Evolutionary conservation across 2,888 invertebrate species (phyloP).

Genomic region (Acheta domesticus): DNA sequence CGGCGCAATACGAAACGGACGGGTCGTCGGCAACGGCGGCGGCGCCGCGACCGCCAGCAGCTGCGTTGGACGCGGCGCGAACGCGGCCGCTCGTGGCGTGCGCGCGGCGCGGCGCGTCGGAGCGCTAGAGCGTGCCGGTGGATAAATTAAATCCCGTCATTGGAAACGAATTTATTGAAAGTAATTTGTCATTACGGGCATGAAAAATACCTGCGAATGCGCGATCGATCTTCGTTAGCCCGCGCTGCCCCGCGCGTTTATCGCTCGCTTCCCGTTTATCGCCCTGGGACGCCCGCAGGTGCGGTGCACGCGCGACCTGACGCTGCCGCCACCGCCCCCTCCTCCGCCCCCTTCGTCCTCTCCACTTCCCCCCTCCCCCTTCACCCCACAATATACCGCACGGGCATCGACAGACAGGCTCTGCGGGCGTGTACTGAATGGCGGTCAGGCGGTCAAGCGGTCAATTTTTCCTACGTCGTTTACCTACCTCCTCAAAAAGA

Average conservation of each 20-base stretch:
- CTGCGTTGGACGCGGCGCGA: background rate
- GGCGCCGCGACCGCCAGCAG: no score
- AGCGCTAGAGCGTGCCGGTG: background rate
- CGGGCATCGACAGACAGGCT: no score
- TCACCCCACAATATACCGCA: no score
- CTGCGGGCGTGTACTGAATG: no score
- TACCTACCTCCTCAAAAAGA: no score
- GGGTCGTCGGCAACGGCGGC: no score
- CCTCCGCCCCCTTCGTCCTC: no score
- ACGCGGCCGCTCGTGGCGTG: background rate
- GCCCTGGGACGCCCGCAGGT: constrained; percentile 1
- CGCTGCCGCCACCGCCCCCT: no score
- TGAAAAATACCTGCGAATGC: constrained; percentile 6
- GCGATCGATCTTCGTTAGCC: background rate
- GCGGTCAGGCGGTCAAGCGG: no score
- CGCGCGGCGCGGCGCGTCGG: background rate
- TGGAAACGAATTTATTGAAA: constrained; percentile 9
- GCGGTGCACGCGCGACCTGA: background rate
- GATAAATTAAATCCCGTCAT: constrained; percentile 4
- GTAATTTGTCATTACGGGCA: constrained; percentile 8
- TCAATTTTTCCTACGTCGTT: no score
- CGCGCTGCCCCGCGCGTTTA: background rate
- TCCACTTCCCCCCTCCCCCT: no score
- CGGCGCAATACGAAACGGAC: no score
- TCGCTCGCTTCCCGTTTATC: background rate